Base-by-base conservation (phyloP, 1,140 invertebrate genomes). In the Pachyrhynchus sulphureomaculatus region DNA sequence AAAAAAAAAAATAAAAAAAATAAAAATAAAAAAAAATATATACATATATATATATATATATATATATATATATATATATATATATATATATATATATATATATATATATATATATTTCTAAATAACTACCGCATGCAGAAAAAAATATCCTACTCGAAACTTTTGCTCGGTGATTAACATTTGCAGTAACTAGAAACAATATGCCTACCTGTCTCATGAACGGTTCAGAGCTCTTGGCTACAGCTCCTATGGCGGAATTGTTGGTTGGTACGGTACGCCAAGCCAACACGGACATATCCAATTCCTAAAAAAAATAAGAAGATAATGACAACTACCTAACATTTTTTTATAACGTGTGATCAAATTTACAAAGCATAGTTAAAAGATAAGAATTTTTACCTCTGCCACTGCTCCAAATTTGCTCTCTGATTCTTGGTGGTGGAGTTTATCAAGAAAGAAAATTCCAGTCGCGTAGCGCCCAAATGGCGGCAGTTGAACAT, bases 381-480 rank as follows among this genome's bases (percentile, higher is more conserved):
- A n/a, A n/a, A n/a, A n/a, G n/a, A n/a, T n/a, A n/a, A n/a, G n/a
- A n/a, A n/a, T n/a, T 26, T 5, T 21, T 44, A 53, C 58, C 67
- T 86, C 80, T 58, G 94, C 93, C 62, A 98, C 79, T 51, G 84
- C 83, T 56, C 83, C 81, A 74, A 99, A 98, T 49, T 88, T 83
- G 49, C 83, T 79, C 77, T 98, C 93, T 26, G 87, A 88, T 66
- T 91, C 84, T 59, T 86, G 80, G 67, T 93, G 88, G 67, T 92
- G 89, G 10, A 88, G 80, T 71, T 89, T 88, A 72, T 96, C 93
- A 69, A 98, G 79, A 77, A 95, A 99, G 65, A 98, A 84, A 49
- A 99, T 94, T 51, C 96, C 97, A 9, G 96, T 98, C 32, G 95
- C 96, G 81, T 99, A 99, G 65, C 86, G 80, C 6, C 95, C 95